Evolutionary conservation across 92 coral and sea anemone genomes (phyloP).

Genomic region (Nematostella vectensis): DNA sequence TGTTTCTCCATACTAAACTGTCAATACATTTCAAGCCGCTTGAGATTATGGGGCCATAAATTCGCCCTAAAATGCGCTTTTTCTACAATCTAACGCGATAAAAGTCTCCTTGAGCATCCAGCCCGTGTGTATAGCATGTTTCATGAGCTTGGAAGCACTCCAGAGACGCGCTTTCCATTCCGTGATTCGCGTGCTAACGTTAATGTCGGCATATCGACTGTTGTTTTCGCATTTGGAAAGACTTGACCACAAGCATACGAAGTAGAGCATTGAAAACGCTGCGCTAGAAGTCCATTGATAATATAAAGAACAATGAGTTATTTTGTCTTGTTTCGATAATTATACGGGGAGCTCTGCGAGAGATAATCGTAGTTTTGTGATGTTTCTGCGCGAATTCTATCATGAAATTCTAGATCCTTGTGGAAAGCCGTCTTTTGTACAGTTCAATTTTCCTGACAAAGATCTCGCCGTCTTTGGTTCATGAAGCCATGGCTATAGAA

Average conservation of each 20-base stretch:
- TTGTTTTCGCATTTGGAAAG: conserved; percentile 48
- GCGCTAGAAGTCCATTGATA: conserved; percentile 33
- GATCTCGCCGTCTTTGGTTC: background rate
- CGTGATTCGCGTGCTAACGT: conserved; percentile 47
- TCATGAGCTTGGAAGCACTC: no score
- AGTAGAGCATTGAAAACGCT: conserved; percentile 41
- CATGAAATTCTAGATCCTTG: background rate
- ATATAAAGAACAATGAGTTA: conserved; percentile 29
- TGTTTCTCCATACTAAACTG: conserved; percentile 15
- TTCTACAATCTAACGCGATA: background rate
- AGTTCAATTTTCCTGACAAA: background rate
- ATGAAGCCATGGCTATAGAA: background rate
- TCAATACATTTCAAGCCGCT: conserved; percentile 8
- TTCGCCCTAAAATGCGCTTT: conserved; percentile 3
- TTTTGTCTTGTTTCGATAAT: conserved; percentile 33
- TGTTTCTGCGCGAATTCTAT: no score
- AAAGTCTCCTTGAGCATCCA: background rate
- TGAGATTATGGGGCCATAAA: conserved; percentile 8
- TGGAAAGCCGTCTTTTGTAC: background rate
- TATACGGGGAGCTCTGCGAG: no score
- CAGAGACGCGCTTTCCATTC: conserved; percentile 18
- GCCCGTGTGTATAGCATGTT: background rate
- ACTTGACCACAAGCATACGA: conserved; percentile 63
- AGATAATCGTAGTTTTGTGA: no score
- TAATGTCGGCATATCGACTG: conserved; percentile 29